These are phyloP conservation scores for Poecile montanus DNA, from an alignment of 2,797 vertebrate species.

Conservation along the genomic window DNA sequence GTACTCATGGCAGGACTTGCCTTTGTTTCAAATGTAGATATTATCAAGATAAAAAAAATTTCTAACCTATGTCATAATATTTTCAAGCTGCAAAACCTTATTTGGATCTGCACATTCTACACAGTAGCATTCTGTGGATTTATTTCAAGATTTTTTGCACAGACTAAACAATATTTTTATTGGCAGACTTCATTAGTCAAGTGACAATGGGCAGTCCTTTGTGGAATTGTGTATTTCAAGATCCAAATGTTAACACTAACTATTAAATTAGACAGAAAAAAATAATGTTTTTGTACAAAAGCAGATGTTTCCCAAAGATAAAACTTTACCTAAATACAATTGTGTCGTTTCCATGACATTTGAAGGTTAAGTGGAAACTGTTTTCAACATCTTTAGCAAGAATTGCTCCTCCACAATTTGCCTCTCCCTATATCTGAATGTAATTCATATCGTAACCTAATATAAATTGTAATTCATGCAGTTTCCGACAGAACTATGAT, in stretches of 20 bases:
- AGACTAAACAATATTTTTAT: neutral
- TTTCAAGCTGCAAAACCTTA: neutral
- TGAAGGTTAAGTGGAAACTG: slow-evolving; percentile 43
- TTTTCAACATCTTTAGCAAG: slow-evolving; percentile 35
- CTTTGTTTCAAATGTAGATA: neutral
- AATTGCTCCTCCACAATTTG: slow-evolving; percentile 34
- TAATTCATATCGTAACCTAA: slow-evolving; percentile 71
- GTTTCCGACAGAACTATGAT: slow-evolving; percentile 70
- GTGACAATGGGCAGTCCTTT: neutral
- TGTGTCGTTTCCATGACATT: slow-evolving; percentile 8
- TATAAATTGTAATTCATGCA: slow-evolving; percentile 75
- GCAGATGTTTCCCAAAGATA: slow-evolving; percentile 39
- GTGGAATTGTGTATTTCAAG: neutral
- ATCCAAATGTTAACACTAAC: neutral
- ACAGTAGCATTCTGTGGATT: neutral
- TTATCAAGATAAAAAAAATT: neutral
- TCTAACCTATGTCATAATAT: neutral
- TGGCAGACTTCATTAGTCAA: neutral
- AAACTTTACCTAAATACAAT: slow-evolving; percentile 3
- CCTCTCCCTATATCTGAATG: slow-evolving; percentile 55
- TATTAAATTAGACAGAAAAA: neutral
- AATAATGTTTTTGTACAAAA: neutral
- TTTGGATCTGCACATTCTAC: neutral
- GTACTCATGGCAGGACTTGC: neutral
- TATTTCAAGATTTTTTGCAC: neutral